Evolutionary conservation across 2,888 invertebrate species (phyloP).

Genomic region (Philopedon plagiatum): DNA sequence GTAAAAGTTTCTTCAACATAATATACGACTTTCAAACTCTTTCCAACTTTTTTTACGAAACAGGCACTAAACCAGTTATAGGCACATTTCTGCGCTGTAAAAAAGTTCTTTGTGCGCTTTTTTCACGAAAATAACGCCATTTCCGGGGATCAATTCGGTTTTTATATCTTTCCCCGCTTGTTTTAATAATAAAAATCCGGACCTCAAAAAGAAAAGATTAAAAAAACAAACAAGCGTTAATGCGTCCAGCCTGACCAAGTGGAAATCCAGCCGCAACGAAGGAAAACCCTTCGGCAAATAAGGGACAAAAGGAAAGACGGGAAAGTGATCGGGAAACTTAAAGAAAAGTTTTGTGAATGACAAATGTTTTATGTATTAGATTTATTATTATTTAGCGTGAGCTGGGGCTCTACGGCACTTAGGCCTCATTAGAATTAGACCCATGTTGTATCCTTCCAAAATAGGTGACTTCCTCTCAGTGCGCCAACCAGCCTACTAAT

Average conservation of each 20-base stretch:
- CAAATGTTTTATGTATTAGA: too few relatives aligned
- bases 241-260: conserved; percentile 48
- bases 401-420: too few relatives aligned
- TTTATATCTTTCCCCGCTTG: conserved; percentile 1
- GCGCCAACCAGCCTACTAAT: too few relatives aligned
- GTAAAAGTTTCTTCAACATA: too few relatives aligned
- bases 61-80: not conserved
- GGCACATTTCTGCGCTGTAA: not conserved
- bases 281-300: conserved; percentile 31
- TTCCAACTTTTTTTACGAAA: not conserved
- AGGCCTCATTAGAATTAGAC: too few relatives aligned
- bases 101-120: not conserved
- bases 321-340: conserved; percentile 15
- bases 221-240: too few relatives aligned
- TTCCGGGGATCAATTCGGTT: not conserved
- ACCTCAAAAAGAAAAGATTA: conserved; percentile 42
- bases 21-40: not conserved
- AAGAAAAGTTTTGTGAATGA: not conserved
- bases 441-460: too few relatives aligned
- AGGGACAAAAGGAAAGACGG: not conserved
- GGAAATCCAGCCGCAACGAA: conserved; percentile 49
- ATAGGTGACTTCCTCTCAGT: too few relatives aligned
- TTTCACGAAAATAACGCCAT: conserved; percentile 1
- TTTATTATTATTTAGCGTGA: too few relatives aligned
- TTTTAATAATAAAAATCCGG: not conserved